Base-by-base conservation (phyloP, 1,140 invertebrate genomes). In the Cepaea nemoralis region DNA sequence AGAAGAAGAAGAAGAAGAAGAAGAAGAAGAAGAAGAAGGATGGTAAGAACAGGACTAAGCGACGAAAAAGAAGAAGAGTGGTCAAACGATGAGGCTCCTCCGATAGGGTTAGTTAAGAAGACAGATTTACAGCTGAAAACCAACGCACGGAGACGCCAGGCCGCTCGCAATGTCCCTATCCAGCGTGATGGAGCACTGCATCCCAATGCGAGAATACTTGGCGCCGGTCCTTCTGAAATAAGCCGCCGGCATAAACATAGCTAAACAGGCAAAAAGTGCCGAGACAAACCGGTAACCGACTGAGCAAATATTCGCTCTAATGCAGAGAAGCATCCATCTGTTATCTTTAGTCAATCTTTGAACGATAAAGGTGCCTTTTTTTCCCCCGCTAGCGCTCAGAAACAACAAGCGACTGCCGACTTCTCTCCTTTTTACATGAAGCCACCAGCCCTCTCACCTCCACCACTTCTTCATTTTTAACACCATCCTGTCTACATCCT, bases 191-290 rank as follows among this genome's bases (percentile, higher is more conserved):
- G n/a, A 27, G 27, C 10, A 27, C 16, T 22, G 27, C 59, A 31
- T n/a, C 1, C 1, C 6, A 16, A 63, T 12, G 55, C 14, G 8
- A n/a, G 55, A 31, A 31, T 2, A 27, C 6, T 27, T 63, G 59
- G 59, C 59, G 59, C 59, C 59, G 1, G 8, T 27, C 10, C 27
- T 27, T 31, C 59, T 31, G 6, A 3, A 10, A 8, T 63, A 16
- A 63, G 16, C 27, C n/a, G 10, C 22, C 5, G 27, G n/a, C 2
- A 63, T 63, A 63, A 63, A 63, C 27, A 63, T 27, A 6, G 1
- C n/a, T 31, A 27, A 27, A 31, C 59, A 63, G n/a, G 59, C 27
- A 63, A 63, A 63, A 63, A 63, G 59, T 63, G 59, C n/a, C 59
- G n/a, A 63, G 59, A 31, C 59, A 63, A 63, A 31, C 59, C 59